Percentiles rank a stretch among this genome's conserved stretches.
Evolutionary conservation across 23 tunicate genomes (phyloP).

Genomic region (Halocynthia aurantium): DNA sequence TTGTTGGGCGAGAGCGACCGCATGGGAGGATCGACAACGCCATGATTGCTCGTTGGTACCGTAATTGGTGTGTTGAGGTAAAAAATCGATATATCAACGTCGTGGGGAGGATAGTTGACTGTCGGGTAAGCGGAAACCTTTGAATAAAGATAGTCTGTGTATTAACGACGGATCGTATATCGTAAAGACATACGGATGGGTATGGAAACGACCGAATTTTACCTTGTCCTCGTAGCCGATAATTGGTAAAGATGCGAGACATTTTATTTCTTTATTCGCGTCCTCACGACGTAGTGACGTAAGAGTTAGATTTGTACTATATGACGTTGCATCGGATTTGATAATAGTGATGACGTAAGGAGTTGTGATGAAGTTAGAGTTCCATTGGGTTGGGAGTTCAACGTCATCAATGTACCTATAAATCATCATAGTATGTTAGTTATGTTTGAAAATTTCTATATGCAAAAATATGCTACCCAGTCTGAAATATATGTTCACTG

Average conservation of each 20-base stretch:
- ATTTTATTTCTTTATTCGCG: constrained; percentile 5
- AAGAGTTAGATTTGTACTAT: constrained; percentile 11
- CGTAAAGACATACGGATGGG: too few relatives aligned
- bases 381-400: constrained; percentile 5
- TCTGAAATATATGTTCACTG: not conserved
- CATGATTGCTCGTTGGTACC: too few relatives aligned
- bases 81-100: too few relatives aligned
- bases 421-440: not conserved
- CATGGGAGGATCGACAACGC: too few relatives aligned
- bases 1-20: too few relatives aligned
- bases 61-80: too few relatives aligned
- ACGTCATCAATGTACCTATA: constrained; percentile 26
- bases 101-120: constrained; percentile 39
- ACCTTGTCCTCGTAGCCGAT: constrained; percentile 30
- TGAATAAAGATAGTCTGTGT: not conserved
- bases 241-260: constrained; percentile 27
- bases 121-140: constrained; percentile 30
- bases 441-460: not conserved
- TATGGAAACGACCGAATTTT: not conserved
- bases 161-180: not conserved
- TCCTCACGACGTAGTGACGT: constrained; percentile 28
- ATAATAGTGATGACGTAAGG: not conserved
- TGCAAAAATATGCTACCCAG: not conserved
- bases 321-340: not conserved
- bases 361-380: not conserved